Evolutionary conservation across 30 jellyfish, hydroid and myxozoan species (phyloP), one percentile per base, ranked within the genome.

Genomic region (Clytia hemisphaerica): DNA sequence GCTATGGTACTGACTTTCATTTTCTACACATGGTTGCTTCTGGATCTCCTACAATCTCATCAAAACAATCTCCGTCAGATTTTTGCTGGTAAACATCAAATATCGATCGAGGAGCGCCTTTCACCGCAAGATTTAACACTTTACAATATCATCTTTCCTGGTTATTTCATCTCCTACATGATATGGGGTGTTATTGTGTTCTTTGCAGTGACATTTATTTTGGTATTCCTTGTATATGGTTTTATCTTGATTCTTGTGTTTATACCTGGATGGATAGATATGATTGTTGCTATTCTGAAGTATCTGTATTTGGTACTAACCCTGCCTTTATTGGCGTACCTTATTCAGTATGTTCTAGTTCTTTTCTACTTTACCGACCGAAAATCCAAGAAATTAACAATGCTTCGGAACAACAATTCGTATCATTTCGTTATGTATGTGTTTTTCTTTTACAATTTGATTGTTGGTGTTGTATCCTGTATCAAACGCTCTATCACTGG

Each of bases 161-260:
- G 70, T 57, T 57, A 57, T 57, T 57, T 57, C 44, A 44, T 57
- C 25, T 38, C 70, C 4, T 57, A 57, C 70, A 57, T 57, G 70
- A 57, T 45, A 0, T 57, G 70, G 70, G 70, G 70, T n/a, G 30
- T 57, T 25, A 33, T 57, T 7, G 35, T 33, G 6, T 57, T 57
- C 30, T 57, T 57, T 31, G 42, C 30, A 22, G 51, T 22, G 6
- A 3, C 30, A 4, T 14, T 57, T 25, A 6, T 57, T 28, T 6
- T 57, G 14, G 16, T 57, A n/a, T 57, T n/a, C 70, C 35, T 57
- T 25, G 4, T 57, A n/a, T 57, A 57, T 57, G 70, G 38, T 21
- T 28, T 28, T 7, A 57, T 57, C 30, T 9, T 10, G 7, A 4
- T 57, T 25, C 44, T 45, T 21, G 51, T 12, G 25, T 38, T 22